These are phyloP conservation scores for Buceros bicornis DNA, from an alignment of 2,797 vertebrate species.

Conservation along the genomic window DNA sequence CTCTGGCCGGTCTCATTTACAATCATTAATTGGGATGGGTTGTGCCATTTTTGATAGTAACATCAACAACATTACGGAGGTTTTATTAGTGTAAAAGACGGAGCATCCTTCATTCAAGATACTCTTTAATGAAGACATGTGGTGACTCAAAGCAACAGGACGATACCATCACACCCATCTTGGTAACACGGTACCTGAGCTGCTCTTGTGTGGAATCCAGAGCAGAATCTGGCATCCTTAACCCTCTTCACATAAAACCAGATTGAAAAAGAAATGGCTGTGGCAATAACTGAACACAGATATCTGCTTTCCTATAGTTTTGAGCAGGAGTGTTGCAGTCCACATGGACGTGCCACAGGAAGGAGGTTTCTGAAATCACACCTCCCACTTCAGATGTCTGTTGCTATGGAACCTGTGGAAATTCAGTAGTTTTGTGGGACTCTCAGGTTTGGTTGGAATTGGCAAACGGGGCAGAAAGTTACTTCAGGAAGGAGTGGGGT, in stretches of 20 bases:
- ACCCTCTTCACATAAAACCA: background rate
- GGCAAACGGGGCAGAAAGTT: background rate
- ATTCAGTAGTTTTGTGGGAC: background rate
- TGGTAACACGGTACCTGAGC: background rate
- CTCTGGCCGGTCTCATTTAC: background rate
- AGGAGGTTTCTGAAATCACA: background rate
- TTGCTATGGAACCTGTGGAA: background rate
- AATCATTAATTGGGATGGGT: background rate
- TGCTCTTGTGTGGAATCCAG: background rate
- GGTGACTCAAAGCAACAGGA: background rate
- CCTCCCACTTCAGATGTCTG: background rate
- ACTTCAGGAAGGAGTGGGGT: background rate
- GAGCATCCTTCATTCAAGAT: background rate
- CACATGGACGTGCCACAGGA: fast-evolving
- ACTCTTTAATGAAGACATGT: background rate
- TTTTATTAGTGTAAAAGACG: background rate
- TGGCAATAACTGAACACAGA: background rate
- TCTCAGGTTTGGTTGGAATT: background rate
- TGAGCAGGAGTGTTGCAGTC: background rate
- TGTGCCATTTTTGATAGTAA: background rate
- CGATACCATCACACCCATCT: background rate
- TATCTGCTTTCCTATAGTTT: background rate
- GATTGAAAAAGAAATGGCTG: background rate
- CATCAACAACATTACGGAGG: background rate
- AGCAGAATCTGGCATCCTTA: background rate